Evolutionary conservation across 2,797 vertebrate genomes (phyloP).

Genomic region (Molossus molossus): DNA sequence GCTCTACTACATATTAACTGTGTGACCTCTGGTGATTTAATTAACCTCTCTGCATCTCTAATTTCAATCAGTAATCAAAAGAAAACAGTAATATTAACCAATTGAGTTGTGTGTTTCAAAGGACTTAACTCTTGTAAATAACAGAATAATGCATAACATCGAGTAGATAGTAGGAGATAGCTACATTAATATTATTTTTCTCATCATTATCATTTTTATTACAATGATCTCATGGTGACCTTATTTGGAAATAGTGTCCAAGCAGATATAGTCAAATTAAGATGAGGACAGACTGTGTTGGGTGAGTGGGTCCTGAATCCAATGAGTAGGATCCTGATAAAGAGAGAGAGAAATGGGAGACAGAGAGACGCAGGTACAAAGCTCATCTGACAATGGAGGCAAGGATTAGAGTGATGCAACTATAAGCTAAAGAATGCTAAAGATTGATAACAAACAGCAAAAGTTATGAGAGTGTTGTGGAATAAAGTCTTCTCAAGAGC

Average conservation of each 20-base stretch:
- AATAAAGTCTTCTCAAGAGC: background rate
- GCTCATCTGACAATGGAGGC: background rate
- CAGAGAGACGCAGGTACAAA: background rate
- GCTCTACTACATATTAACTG: background rate
- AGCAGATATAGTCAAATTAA: background rate
- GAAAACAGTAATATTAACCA: background rate
- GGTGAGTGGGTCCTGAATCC: background rate
- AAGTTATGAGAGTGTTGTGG: background rate
- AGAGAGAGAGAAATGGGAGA: background rate
- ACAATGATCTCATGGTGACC: background rate
- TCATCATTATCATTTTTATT: conserved; percentile 6
- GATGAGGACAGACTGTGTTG: background rate
- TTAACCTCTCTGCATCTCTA: background rate
- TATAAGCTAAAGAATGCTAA: background rate
- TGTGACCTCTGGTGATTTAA: background rate
- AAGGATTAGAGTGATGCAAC: background rate
- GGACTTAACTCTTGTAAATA: background rate
- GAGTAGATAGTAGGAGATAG: background rate
- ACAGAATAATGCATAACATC: background rate
- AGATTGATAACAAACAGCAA: background rate
- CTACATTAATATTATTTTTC: conserved; percentile 29
- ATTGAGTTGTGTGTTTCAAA: background rate
- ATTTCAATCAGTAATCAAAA: conserved; percentile 6
- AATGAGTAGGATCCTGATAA: background rate
- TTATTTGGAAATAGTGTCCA: conserved; percentile 26